Evolutionary conservation across 2,888 invertebrate species (phyloP), one percentile per base, ranked within the genome.

Genomic region (Mythimna albipuncta): DNA sequence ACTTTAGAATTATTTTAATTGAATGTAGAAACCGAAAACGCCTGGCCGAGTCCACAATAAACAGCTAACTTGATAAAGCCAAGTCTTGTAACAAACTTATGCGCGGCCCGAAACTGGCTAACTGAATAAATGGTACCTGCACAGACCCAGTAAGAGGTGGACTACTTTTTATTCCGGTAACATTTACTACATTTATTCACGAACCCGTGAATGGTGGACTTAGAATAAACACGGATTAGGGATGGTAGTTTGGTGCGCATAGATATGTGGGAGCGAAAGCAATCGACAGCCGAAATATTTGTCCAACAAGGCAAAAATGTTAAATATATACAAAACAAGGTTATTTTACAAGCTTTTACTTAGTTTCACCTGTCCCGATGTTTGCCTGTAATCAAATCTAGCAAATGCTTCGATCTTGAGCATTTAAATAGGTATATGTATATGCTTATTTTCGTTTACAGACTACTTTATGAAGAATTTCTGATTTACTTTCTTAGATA

Each of bases 111-210:
- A 76, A 86, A 84, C 78, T 84, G 69, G 66, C 65, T 86, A 84
- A 85, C 77, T 83, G 73, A 86, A 85, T 85, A 81, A 86, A 83
- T 79, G 79, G 82, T 79, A 81, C 86, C 86, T 84, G 82, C 55
- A 66, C 66, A 66, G 66, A 59, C 78, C 69, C 57, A 52, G 71
- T 58, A 67, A 55, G 72, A 77, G 38, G 57, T 55, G n/a, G 61
- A 75, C 47, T 74, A 44, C 70, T 72, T 78, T 84, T 83, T 74
- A 74, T 81, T 83, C 69, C 32, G 58, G 47, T 52, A 80, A 69
- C 77, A 72, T 80, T 75, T 76, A 82, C 72, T 67, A 81, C 65
- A 80, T 80, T 79, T 77, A 83, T 83, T 77, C 69, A 73, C 64
- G 55, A 69, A 61, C 63, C 71, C 55, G 64, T 69, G 73, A 75